Evolutionary conservation across 2,113 vertebrate species (phyloP).

Genomic region (Oreotrochilus melanogaster): DNA sequence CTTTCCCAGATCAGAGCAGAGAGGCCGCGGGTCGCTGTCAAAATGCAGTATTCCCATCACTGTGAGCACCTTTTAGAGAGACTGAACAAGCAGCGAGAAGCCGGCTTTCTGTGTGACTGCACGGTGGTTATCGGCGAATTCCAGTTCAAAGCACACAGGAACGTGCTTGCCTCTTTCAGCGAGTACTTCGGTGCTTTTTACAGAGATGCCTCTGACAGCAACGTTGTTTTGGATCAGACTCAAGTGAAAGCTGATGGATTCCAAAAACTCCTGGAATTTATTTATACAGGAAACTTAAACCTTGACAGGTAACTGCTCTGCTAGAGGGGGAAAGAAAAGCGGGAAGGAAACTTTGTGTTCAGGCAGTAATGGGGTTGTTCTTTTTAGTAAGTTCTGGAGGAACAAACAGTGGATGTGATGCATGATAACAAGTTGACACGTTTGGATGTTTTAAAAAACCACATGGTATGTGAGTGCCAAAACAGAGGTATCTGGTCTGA

Average conservation of each 20-base stretch:
- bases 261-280: conserved; percentile 93
- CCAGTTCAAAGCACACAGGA: conserved; percentile 88
- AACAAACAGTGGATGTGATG: not conserved
- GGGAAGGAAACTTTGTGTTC: not conserved
- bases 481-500: not conserved
- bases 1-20: conserved; percentile 41
- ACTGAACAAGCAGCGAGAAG: conserved; percentile 85
- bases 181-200: conserved; percentile 89
- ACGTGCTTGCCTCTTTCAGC: conserved; percentile 94
- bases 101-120: conserved; percentile 89
- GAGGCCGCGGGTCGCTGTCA: conserved; percentile 1
- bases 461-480: accelerated
- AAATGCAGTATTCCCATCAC: conserved; percentile 84
- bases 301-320: conserved; percentile 85
- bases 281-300: conserved; percentile 93
- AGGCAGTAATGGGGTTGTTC: not conserved
- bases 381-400: not conserved
- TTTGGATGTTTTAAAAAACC: not conserved
- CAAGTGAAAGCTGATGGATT: conserved; percentile 90
- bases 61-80: conserved; percentile 86
- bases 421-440: not conserved
- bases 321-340: not conserved
- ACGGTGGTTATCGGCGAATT: conserved; percentile 85
- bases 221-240: conserved; percentile 88
- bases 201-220: conserved; percentile 79